Evolutionary conservation across 30 jellyfish, hydroid and myxozoan species (phyloP).

Genomic region (Pseudorhiza aurosa): DNA sequence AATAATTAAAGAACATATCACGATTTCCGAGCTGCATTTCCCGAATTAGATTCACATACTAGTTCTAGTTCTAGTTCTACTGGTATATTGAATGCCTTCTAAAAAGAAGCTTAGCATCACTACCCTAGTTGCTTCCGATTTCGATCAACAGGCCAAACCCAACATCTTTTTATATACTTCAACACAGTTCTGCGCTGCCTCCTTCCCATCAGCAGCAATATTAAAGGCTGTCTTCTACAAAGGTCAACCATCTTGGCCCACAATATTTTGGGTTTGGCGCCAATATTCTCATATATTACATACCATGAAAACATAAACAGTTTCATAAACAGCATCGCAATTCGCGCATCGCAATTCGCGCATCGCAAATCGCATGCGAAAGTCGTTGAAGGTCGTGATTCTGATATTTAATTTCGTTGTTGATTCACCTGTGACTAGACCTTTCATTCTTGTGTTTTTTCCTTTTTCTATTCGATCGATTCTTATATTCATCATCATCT

Average conservation of each 20-base stretch:
- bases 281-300: neutral
- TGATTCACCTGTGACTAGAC: conserved; percentile 52
- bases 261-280: neutral
- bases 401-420: neutral
- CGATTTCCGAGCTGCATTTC: neutral
- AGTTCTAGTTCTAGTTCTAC: too few species aligned
- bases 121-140: too few species aligned
- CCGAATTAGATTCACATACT: too few species aligned
- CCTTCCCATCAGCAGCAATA: too few species aligned
- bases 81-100: too few species aligned
- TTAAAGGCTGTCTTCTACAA: too few species aligned
- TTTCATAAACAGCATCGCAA: neutral
- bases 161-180: neutral
- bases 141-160: too few species aligned
- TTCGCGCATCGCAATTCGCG: neutral
- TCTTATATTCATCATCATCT: neutral
- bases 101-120: too few species aligned
- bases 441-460: conserved; percentile 24
- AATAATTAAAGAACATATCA: neutral
- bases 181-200: neutral
- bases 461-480: conserved; percentile 3
- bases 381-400: neutral
- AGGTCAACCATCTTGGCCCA: neutral
- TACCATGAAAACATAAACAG: neutral
- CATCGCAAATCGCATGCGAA: neutral